phyloP scores from a whole-genome alignment of 2,797 vertebrate species.

The Oreonectes daqikongensis region DNA sequence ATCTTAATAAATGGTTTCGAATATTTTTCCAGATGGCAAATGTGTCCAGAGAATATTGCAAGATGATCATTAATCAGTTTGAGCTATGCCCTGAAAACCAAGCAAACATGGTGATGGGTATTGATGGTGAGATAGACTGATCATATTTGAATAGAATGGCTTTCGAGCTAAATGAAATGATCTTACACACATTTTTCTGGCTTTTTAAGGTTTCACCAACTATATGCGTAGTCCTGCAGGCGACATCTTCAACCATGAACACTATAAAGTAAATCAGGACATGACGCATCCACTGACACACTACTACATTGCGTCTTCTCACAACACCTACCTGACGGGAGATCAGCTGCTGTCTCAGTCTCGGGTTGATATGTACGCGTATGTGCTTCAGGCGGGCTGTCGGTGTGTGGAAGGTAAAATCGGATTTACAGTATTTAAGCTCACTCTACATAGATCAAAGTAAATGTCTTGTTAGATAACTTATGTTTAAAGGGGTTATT shows the following conservation, averaged over 20 bases:
- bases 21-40: constrained; percentile 80
- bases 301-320: constrained; percentile 95
- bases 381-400: constrained; percentile 93
- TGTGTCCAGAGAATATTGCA: constrained; percentile 84
- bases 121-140: constrained; percentile 84
- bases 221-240: constrained; percentile 91
- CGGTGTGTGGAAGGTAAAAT: constrained; percentile 90
- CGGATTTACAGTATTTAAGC: no score
- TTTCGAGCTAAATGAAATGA: neutral
- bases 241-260: constrained; percentile 93
- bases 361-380: constrained; percentile 93
- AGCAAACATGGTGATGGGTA: constrained; percentile 84
- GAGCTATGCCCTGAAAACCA: constrained; percentile 91
- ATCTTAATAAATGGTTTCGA: neutral
- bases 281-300: constrained; percentile 89
- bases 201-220: constrained; percentile 87
- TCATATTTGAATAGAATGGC: neutral
- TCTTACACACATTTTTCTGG: constrained; percentile 20
- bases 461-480: no score
- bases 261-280: constrained; percentile 89
- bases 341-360: constrained; percentile 97
- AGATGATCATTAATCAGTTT: constrained; percentile 87
- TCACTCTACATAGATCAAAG: no score
- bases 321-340: constrained; percentile 95
- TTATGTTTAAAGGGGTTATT: no score